These are phyloP conservation scores for Megaceryle torquata DNA, from an alignment of 2,113 vertebrate species.

Conservation along the genomic window DNA sequence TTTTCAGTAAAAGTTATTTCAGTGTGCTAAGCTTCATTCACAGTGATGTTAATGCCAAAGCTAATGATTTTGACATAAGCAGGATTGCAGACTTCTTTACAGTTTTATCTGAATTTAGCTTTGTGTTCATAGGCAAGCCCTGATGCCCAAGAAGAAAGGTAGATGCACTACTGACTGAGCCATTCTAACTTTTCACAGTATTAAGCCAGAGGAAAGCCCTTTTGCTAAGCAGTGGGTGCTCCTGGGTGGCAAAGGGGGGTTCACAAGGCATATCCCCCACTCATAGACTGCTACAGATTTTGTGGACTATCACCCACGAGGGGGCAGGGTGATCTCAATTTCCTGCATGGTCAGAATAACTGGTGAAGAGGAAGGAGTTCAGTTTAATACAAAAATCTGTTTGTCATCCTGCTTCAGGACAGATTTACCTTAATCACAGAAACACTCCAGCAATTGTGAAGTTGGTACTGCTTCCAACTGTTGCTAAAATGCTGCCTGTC, in stretches of 20 bases:
- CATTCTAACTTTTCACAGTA: rapidly evolving
- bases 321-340: not conserved
- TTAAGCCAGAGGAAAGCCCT: no score
- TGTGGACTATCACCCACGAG: not conserved
- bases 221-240: not conserved
- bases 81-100: not conserved
- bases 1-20: not conserved
- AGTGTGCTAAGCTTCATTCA: not conserved
- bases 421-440: not conserved
- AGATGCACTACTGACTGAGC: not conserved
- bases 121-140: rapidly evolving
- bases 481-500: not conserved
- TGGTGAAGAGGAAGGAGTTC: not conserved
- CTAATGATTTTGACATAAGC: not conserved
- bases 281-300: no score
- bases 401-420: not conserved
- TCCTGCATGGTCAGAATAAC: not conserved
- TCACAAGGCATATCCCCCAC: rapidly evolving
- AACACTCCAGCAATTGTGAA: not conserved
- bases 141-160: not conserved
- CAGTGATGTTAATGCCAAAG: not conserved
- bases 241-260: not conserved
- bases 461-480: not conserved
- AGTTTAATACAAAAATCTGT: not conserved
- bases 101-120: not conserved